Evolutionary conservation across 2,797 vertebrate species (phyloP), one percentile per base, ranked within the genome.

Genomic region (Anolis apletophallus): DNA sequence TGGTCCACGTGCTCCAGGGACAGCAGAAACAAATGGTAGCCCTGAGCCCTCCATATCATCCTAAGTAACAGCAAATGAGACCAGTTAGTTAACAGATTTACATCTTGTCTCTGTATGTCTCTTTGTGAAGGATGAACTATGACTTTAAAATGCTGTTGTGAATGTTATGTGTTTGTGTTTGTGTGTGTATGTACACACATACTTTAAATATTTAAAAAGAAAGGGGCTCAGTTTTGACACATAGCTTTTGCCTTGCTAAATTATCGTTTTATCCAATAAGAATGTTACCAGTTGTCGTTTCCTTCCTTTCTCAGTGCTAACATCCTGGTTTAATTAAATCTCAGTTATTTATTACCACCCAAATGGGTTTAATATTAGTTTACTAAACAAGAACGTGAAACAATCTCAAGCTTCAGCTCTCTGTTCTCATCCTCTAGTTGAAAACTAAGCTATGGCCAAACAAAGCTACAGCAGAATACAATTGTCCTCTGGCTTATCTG

Each of bases 31-130:
- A 23, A 96, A 93, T 0, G 96, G 91, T 10, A 88, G 55, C 32
- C 96, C 98, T 0, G 98, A 99, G 14, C 97, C 97, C 91, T 99
- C 99, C 98, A 98, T 98, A 92, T 99, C 99, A 0, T 97, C 97
- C 99, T 99, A 85, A 57, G 69, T 36, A 57, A 19, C 11, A 46
- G 72, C 3, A 87, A 17, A 67, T 26, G n/a, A 7, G 10, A 11
- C 57, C 3, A 46, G 71, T 87, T 52, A 76, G 46, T 85, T 16
- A 67, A n/a, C 11, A 21, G 26, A 34, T 59, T 29, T 57, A 23
- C 32, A n/a, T 72, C 68, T 59, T 13, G 17, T 40, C 52, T 54
- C 19, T 73, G 32, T 13, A 82, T 55, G 13, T 21, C 52, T 40
- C 23, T 40, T 72, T 55, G 34, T 72, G 71, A 72, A 3, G 36